Evolutionary conservation across 2,797 vertebrate species (phyloP).

Genomic region (Pteropus rufus): DNA sequence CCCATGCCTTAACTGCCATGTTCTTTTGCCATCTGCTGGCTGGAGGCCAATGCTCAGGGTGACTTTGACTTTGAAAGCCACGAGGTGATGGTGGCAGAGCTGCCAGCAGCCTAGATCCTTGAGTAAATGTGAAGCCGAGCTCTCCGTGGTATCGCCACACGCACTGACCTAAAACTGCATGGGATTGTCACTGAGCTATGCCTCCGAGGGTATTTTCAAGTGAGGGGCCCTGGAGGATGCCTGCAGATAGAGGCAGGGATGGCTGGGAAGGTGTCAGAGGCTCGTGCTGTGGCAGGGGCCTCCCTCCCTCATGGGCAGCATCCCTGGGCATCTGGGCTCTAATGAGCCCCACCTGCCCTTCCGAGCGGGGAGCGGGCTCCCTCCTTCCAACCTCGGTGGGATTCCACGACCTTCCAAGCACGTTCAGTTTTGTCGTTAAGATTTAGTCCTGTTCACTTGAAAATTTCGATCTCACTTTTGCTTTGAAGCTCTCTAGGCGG

Average conservation of each 20-base stretch:
- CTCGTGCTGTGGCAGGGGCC: fast-evolving
- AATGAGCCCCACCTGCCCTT: not conserved
- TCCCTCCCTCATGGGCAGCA: fast-evolving
- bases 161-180: not conserved
- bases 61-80: not conserved
- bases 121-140: not conserved
- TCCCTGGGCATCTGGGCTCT: not conserved
- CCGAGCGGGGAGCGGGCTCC: not conserved
- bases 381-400: no score
- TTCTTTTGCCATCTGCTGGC: not conserved
- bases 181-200: fast-evolving
- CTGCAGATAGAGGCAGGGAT: no score
- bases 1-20: not conserved
- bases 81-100: not conserved
- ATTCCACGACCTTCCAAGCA: not conserved
- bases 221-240: not conserved
- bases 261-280: not conserved
- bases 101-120: not conserved
- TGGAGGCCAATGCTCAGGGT: not conserved
- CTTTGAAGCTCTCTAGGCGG: not conserved
- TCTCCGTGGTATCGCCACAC: not conserved
- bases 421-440: no score
- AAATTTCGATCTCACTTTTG: not conserved
- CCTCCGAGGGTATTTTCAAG: not conserved
- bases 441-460: not conserved